Conservation (phyloP, 2,888 invertebrate species). For the Steromphala cineraria region DNA sequence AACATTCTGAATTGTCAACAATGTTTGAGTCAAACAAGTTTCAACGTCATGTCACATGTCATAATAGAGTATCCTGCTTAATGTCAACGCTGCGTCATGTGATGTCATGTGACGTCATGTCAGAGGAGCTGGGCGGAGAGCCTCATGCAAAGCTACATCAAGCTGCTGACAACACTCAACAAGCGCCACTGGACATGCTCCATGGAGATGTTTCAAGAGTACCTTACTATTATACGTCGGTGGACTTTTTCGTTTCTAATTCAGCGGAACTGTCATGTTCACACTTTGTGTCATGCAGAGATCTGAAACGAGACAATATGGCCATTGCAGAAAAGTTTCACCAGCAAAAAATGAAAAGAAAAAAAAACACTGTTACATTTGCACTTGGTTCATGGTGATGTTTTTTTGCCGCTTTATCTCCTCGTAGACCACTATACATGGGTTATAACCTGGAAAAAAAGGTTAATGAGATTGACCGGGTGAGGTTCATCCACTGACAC, state of each 20-base stretch:
- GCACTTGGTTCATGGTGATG: not conserved
- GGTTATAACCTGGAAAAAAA: no score
- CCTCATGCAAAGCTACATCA: constrained; percentile 35
- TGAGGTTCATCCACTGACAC: no score
- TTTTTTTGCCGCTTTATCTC: not conserved
- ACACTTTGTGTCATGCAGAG: constrained; percentile 66
- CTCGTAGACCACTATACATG: not conserved
- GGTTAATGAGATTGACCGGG: no score
- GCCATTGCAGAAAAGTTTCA: constrained; percentile 55
- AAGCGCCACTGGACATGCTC: constrained; percentile 39
- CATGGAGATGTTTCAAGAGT: constrained; percentile 24
- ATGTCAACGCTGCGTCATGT: not conserved
- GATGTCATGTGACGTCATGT: not conserved
- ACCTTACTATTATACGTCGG: constrained; percentile 52
- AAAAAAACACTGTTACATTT: not conserved
- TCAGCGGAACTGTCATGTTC: constrained; percentile 59
- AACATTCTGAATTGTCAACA: no score
- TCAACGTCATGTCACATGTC: no score
- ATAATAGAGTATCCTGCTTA: no score
- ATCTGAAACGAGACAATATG: constrained; percentile 65
- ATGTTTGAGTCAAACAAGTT: no score
- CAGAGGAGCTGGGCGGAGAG: not conserved
- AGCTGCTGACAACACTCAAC: constrained; percentile 23
- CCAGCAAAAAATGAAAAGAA: not conserved
- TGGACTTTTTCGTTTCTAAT: constrained; percentile 64